Conservation (phyloP, 2,797 vertebrate genomes). For the Leptatherina wallacei region DNA sequence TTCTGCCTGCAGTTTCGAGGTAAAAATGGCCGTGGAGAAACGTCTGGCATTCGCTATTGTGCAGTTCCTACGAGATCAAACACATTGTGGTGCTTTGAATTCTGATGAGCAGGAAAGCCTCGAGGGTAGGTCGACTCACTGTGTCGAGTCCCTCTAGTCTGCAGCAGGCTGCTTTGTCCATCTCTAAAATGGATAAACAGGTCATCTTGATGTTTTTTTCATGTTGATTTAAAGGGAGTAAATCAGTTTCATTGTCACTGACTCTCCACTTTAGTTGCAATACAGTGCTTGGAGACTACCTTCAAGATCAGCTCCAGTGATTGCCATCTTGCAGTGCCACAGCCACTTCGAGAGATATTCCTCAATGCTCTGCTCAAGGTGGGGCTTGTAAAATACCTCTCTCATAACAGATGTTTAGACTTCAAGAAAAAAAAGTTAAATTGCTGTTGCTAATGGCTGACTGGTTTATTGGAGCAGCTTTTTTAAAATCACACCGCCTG, state of each 20-base stretch:
- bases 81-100: constrained; percentile 90
- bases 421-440: too few species aligned
- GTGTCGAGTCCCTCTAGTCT: constrained; percentile 4
- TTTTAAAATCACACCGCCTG: neutral
- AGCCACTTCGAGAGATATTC: constrained; percentile 93
- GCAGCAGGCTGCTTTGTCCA: neutral
- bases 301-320: constrained; percentile 94
- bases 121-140: constrained; percentile 86
- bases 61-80: constrained; percentile 96
- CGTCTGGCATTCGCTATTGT: constrained; percentile 94
- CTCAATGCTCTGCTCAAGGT: constrained; percentile 92
- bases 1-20: constrained; percentile 49
- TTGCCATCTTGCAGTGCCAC: constrained; percentile 89
- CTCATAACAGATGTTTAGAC: too few species aligned
- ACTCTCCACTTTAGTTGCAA: constrained; percentile 85
- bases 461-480: neutral
- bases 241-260: neutral
- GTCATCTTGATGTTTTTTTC: neutral
- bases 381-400: constrained; percentile 14
- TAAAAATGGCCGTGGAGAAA: constrained; percentile 93
- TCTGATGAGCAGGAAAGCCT: constrained; percentile 98
- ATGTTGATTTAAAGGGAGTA: neutral
- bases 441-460: neutral
- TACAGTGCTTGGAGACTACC: constrained; percentile 97
- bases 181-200: neutral